These are phyloP conservation scores for Mellilla xanthometata DNA, from an alignment of 2,888 invertebrate species.

Conservation along the genomic window DNA sequence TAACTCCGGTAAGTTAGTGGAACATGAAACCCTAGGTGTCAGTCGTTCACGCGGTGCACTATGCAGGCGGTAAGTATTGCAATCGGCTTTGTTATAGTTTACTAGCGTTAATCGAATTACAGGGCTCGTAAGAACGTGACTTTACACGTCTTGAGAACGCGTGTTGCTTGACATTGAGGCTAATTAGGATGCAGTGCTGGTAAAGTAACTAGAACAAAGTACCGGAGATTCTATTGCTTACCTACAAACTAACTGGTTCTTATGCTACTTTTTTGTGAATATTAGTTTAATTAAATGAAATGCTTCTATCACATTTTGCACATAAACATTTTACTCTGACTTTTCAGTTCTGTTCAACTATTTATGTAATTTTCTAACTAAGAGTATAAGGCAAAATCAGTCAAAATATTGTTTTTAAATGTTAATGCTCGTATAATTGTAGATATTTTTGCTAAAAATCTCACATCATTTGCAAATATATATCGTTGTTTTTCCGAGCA, in stretches of 20 bases:
- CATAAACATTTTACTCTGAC: too few relatives aligned
- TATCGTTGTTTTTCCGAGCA: constrained; percentile 33
- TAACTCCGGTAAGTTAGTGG: constrained; percentile 45
- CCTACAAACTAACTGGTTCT: too few relatives aligned
- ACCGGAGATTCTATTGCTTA: too few relatives aligned
- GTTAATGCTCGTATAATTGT: too few relatives aligned
- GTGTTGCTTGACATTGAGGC: constrained; percentile 16
- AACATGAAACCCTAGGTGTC: constrained; percentile 71
- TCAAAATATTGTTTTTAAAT: too few relatives aligned
- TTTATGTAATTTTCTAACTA: too few relatives aligned
- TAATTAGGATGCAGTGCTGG: constrained; percentile 9
- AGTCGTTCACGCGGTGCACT: constrained; percentile 43
- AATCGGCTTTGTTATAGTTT: constrained; percentile 69
- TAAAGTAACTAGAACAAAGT: neutral
- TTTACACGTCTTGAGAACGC: constrained; percentile 26
- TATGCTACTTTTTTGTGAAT: too few relatives aligned
- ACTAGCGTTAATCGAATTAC: constrained; percentile 70
- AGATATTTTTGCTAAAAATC: too few relatives aligned
- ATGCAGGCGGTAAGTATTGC: constrained; percentile 48
- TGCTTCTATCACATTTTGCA: too few relatives aligned
- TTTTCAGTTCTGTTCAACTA: too few relatives aligned
- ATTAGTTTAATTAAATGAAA: too few relatives aligned
- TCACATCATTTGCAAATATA: constrained; percentile 16
- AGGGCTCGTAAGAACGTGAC: constrained; percentile 32
- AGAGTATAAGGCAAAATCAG: too few relatives aligned